Percentiles rank a stretch among this genome's conserved stretches.
Evolutionary conservation across 2,797 vertebrate genomes (phyloP).

Genomic region (Myotis planiceps): DNA sequence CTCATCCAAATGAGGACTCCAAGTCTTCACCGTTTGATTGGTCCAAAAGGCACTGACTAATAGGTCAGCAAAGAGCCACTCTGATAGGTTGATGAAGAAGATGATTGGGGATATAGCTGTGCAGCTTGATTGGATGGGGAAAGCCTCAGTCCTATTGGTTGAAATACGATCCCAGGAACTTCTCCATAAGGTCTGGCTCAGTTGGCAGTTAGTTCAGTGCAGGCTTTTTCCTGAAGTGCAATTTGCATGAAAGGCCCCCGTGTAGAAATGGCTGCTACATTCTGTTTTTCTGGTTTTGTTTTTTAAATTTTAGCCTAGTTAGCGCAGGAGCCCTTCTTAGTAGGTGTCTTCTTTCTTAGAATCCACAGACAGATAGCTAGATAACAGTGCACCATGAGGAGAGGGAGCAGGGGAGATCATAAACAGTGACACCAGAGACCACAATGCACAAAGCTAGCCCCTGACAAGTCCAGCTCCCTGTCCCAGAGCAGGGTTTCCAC

Average conservation of each 20-base stretch:
- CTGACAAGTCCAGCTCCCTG: not conserved
- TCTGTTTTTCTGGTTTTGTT: not conserved
- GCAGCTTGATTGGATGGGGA: not conserved
- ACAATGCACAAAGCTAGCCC: not conserved
- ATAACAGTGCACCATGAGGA: not conserved
- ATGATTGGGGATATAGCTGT: not conserved
- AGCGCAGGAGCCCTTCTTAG: not conserved
- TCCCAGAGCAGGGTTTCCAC: not conserved
- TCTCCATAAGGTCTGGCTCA: not conserved
- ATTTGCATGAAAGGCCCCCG: not conserved
- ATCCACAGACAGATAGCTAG: not conserved
- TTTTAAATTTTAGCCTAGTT: not conserved
- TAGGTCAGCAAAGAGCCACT: not conserved
- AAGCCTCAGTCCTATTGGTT: not conserved
- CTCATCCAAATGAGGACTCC: not conserved
- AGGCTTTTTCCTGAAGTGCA: not conserved
- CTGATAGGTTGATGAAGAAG: not conserved
- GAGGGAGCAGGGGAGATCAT: no score
- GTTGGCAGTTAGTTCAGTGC: not conserved
- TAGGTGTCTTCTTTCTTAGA: not conserved
- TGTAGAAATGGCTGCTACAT: not conserved
- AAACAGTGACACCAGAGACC: not conserved
- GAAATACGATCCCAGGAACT: not conserved
- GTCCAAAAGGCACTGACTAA: not conserved
- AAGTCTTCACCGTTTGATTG: not conserved